These are phyloP conservation scores for Numida meleagris DNA, from an alignment of 2,113 vertebrate species.

Conservation along the genomic window DNA sequence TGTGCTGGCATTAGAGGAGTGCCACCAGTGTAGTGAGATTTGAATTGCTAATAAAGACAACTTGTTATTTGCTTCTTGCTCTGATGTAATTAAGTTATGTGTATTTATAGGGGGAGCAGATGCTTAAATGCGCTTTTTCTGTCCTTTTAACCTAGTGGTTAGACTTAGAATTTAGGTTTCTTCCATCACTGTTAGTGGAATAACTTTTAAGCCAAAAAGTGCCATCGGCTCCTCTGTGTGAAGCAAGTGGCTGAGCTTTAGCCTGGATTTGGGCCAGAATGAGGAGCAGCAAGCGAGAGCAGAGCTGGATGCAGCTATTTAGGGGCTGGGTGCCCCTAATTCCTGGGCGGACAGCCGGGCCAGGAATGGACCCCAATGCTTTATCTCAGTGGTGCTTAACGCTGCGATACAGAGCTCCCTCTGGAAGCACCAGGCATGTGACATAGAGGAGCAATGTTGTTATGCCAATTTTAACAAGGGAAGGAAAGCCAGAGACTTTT, in stretches of 20 bases:
- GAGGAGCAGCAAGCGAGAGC: not conserved
- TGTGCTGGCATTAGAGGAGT: not conserved
- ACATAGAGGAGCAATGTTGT: accelerated
- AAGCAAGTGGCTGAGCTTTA: accelerated
- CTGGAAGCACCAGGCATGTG: accelerated
- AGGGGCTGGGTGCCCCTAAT: accelerated
- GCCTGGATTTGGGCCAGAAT: accelerated
- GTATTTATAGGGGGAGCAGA: not conserved
- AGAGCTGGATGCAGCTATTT: not conserved
- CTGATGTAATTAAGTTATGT: not conserved
- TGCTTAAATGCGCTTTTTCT: not conserved
- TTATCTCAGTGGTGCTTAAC: accelerated
- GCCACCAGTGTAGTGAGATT: not conserved
- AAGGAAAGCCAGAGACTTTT: not conserved
- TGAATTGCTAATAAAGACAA: not conserved
- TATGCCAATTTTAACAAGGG: not conserved
- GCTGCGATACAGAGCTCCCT: not conserved
- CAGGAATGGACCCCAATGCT: accelerated
- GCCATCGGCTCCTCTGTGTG: accelerated
- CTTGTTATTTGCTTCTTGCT: not conserved
- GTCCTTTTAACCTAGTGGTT: not conserved
- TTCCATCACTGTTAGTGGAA: accelerated
- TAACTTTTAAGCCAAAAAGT: not conserved
- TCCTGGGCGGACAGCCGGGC: not conserved
- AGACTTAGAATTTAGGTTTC: not conserved